Evolutionary conservation across 2,113 vertebrate species (phyloP).

Genomic region (Perca fluviatilis): DNA sequence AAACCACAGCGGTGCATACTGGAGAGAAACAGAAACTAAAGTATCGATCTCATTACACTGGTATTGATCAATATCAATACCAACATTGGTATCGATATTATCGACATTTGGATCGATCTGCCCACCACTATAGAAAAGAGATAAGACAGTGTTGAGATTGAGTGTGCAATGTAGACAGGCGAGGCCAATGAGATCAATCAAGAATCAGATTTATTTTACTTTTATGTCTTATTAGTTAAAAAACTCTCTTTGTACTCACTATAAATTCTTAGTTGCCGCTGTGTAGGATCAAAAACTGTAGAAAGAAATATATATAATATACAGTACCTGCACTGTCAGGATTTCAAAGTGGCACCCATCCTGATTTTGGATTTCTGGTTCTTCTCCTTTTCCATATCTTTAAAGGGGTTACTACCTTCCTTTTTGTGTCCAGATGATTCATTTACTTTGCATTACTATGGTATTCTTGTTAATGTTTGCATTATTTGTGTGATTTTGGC

Average conservation of each 20-base stretch:
- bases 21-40: too few species aligned
- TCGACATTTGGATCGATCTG: too few species aligned
- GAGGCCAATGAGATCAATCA: too few species aligned
- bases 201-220: too few species aligned
- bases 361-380: neutral
- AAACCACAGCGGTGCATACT: too few species aligned
- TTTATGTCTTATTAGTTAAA: neutral
- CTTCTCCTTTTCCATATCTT: neutral
- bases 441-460: neutral
- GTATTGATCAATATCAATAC: too few species aligned
- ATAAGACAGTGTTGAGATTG: too few species aligned
- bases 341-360: neutral
- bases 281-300: neutral
- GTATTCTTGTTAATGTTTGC: neutral
- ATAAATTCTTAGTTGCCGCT: neutral
- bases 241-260: neutral
- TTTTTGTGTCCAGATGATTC: neutral
- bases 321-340: neutral
- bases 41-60: too few species aligned
- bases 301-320: neutral
- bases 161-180: too few species aligned
- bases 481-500: constrained; percentile 21
- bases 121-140: too few species aligned
- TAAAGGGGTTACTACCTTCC: neutral
- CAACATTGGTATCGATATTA: too few species aligned